These are phyloP conservation scores for Phalacrocorax carbo DNA, from an alignment of 2,113 vertebrate genomes.

Conservation along the genomic window DNA sequence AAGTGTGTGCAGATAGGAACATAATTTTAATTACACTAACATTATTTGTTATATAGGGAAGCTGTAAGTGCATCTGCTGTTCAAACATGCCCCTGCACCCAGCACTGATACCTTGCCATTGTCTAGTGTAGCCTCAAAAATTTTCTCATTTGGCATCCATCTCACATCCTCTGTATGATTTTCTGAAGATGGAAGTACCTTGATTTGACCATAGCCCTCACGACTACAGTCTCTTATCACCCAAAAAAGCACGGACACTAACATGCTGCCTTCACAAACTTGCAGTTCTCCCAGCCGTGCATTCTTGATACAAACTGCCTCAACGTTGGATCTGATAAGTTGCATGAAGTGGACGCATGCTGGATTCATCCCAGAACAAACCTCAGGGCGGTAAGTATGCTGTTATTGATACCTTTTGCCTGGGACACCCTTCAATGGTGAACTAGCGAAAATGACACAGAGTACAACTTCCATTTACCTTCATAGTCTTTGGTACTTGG, in stretches of 20 bases:
- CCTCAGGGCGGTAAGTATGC: background rate
- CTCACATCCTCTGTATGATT: background rate
- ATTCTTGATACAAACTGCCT: background rate
- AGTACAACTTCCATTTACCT: background rate
- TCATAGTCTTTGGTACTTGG: background rate
- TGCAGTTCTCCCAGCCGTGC: background rate
- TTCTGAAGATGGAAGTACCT: background rate
- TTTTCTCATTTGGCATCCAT: rapidly evolving
- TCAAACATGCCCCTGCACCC: background rate
- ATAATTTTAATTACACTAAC: background rate
- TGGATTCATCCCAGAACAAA: background rate
- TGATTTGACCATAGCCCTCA: background rate
- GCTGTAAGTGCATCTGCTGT: rapidly evolving
- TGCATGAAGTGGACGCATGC: background rate
- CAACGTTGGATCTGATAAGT: background rate
- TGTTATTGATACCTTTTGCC: background rate
- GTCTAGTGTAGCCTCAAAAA: rapidly evolving
- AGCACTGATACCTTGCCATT: background rate
- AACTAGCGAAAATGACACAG: background rate
- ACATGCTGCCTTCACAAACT: rapidly evolving
- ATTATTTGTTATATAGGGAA: background rate
- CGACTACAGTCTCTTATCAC: background rate
- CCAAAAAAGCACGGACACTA: background rate
- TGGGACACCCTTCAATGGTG: background rate
- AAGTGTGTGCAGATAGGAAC: background rate